Evolutionary conservation across 2,797 vertebrate genomes (phyloP), one percentile per base, ranked within the genome.

Genomic region (Aldrovandia affinis): DNA sequence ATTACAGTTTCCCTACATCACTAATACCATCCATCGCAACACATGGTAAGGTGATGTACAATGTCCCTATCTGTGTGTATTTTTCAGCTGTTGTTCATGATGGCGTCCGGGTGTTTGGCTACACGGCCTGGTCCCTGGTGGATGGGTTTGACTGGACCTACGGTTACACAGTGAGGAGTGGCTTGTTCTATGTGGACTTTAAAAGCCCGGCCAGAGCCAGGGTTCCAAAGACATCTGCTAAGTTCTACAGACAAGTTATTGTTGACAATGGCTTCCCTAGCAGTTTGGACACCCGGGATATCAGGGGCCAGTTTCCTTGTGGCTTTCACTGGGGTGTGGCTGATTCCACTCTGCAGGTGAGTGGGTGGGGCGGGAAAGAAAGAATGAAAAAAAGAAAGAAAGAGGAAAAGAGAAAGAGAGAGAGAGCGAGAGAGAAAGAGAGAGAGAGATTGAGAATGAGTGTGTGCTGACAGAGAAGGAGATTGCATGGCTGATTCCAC

Each of bases 81-180:
- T 89, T 79, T 47, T 1, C 92, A 99, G 98, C 98, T 73, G 92
- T 98, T 83, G 95, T 90, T 82, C 89, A 96, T 1, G 97, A 99
- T 83, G 89, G 90, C 6, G 92, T 98, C 65, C 93, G 88, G 80
- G 97, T 99, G 87, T 96, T 98, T 85, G 98, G 98, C 85, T 99
- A 98, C 89, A 94, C 95, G 0, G 95, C 96, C 82, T 99, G 98
- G 98, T 98, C 97, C 5, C 93, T 99, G 88, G 91, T 99, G 65
- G 98, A 99, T 81, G 97, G 97, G 82, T 99, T 97, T 82, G 98
- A 99, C 90, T 99, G 98, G 98, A 97, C 97, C 83, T 93, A 97
- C 0, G 96, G 94, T 50, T 97, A 97, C 87, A 92, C 86, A 44
- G 89, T 93, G 22, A 95, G 97, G 50, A 94, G 97, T 0, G 98